Conservation (phyloP, 2,797 vertebrate genomes). For the Paguma larvata region DNA sequence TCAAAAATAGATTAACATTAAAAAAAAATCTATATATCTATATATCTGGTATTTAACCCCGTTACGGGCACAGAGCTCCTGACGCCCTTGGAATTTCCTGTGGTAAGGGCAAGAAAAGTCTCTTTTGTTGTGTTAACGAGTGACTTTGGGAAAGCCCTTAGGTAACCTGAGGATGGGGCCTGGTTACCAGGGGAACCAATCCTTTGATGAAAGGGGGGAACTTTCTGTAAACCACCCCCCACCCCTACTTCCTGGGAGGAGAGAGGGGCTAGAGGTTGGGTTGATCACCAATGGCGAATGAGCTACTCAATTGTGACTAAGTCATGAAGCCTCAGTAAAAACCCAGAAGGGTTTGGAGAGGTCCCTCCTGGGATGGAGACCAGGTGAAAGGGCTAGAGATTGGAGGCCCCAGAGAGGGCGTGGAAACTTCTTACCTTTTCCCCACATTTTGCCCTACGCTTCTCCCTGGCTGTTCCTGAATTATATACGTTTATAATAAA, state of each 20-base stretch:
- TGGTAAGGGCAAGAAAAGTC: neutral
- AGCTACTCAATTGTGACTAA: neutral
- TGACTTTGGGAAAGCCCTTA: neutral
- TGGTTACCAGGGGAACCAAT: neutral
- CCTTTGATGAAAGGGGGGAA: fast-evolving
- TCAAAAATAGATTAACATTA: no score
- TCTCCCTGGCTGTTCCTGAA: neutral
- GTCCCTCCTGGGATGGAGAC: neutral
- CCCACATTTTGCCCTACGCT: neutral
- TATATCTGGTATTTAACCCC: neutral
- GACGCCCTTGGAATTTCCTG: neutral
- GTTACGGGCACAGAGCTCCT: neutral
- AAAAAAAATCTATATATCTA: no score
- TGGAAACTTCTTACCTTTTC: neutral
- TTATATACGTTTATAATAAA: neutral
- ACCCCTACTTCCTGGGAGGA: neutral
- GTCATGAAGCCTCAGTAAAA: neutral
- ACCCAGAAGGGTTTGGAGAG: neutral
- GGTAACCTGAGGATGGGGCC: neutral
- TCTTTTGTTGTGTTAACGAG: neutral
- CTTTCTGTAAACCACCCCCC: neutral
- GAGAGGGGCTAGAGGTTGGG: neutral
- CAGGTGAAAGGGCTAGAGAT: neutral
- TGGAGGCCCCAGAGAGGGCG: neutral
- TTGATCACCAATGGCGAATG: neutral